Evolutionary conservation across 2,113 vertebrate species (phyloP).

Genomic region (Empidonax traillii): DNA sequence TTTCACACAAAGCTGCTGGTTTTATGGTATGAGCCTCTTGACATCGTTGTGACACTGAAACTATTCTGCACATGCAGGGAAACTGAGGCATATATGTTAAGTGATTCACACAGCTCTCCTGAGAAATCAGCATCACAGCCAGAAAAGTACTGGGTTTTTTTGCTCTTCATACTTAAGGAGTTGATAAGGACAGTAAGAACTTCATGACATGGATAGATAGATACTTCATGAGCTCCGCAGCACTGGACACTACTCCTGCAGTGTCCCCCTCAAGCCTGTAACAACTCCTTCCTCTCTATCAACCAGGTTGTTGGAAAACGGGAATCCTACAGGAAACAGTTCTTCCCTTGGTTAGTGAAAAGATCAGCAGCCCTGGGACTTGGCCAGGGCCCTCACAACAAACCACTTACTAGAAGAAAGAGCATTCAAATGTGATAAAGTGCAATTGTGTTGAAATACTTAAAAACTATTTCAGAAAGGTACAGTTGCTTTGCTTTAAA

Average conservation of each 20-base stretch:
- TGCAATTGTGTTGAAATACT: background rate
- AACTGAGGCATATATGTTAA: background rate
- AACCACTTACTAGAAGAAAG: background rate
- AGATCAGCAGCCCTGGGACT: background rate
- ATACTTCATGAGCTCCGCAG: background rate
- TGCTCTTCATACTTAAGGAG: background rate
- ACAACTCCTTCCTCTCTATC: background rate
- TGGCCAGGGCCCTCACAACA: background rate
- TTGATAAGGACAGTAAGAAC: background rate
- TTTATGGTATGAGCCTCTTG: background rate
- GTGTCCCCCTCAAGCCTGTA: background rate
- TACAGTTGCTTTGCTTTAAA: background rate
- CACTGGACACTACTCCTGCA: background rate
- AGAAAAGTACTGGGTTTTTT: background rate
- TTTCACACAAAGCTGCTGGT: background rate
- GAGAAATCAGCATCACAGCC: background rate
- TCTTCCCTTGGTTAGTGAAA: background rate
- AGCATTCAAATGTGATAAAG: background rate
- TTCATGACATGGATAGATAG: background rate
- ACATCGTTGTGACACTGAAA: background rate
- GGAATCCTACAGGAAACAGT: background rate
- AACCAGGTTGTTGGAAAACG: background rate
- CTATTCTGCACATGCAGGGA: background rate
- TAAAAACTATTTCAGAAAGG: background rate
- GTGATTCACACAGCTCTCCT: background rate